Percentiles rank a stretch among this genome's conserved stretches.
These are phyloP conservation scores for Auanema freiburgensis DNA, from an alignment of 2,888 invertebrate species.

Conservation along the genomic window DNA sequence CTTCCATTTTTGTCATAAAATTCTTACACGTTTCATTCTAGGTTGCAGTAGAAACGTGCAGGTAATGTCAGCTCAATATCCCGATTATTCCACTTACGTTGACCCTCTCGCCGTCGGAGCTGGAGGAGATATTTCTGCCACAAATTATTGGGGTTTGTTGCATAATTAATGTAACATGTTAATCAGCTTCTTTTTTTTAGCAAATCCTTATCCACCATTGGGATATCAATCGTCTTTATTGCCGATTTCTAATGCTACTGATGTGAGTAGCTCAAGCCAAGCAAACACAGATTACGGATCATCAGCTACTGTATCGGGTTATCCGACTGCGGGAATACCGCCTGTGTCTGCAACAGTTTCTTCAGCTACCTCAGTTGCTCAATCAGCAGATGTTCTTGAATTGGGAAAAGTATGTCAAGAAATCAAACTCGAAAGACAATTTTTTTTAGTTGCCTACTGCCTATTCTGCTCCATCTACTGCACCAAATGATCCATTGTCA, in stretches of 20 bases:
- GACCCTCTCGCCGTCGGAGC: slow-evolving; percentile 10
- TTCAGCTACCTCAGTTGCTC: slow-evolving; percentile 3
- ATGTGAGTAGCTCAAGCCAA: too few relatives aligned
- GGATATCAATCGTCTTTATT: slow-evolving; percentile 14
- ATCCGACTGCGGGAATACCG: slow-evolving; percentile 4
- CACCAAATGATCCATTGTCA: slow-evolving; percentile 14
- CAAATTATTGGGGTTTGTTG: slow-evolving; percentile 19
- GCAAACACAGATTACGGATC: neutral
- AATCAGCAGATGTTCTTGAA: slow-evolving; percentile 17
- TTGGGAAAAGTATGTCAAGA: slow-evolving; percentile 13
- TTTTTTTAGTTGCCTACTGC: slow-evolving; percentile 5
- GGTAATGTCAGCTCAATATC: slow-evolving; percentile 11
- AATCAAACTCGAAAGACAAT: neutral
- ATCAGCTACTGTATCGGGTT: slow-evolving; percentile 7
- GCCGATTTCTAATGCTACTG: neutral
- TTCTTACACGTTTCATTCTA: too few relatives aligned
- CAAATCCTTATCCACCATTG: slow-evolving; percentile 14
- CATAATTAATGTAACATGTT: neutral
- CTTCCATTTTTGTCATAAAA: too few relatives aligned
- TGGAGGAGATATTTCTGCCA: slow-evolving; percentile 9
- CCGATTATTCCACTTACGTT: slow-evolving; percentile 13
- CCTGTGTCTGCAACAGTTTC: neutral
- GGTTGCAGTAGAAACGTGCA: too few relatives aligned
- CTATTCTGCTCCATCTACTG: slow-evolving; percentile 21
- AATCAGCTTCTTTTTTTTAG: neutral